phyloP scores from a whole-genome alignment of 2,797 vertebrate genomes.

The Cryptoblepharus egeriae region DNA sequence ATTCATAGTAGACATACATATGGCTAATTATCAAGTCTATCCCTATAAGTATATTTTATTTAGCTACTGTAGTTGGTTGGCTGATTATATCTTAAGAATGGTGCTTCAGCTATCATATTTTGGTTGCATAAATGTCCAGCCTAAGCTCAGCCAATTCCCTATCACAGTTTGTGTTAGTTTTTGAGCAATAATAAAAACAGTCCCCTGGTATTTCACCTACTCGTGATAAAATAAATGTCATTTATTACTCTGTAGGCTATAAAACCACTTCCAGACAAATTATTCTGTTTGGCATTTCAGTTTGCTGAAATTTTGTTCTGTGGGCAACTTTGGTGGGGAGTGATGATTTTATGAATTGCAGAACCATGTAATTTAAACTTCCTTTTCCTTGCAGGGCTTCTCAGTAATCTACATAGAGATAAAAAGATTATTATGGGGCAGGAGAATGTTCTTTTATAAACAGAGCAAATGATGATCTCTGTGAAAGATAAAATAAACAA shows the following conservation, averaged over 20 bases:
- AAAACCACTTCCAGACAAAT: not conserved
- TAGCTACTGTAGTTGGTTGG: too few species aligned
- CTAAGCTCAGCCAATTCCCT: not conserved
- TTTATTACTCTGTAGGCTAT: not conserved
- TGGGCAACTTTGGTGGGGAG: not conserved
- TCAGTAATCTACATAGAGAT: not conserved
- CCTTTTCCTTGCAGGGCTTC: not conserved
- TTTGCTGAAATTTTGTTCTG: not conserved
- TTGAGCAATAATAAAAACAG: not conserved
- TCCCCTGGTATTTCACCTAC: not conserved
- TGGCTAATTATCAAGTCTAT: too few species aligned
- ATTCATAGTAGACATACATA: too few species aligned
- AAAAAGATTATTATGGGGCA: not conserved
- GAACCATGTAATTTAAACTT: not conserved
- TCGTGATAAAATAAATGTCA: not conserved
- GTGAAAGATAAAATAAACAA: slow-evolving; percentile 14
- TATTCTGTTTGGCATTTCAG: not conserved
- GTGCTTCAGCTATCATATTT: too few species aligned
- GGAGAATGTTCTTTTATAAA: not conserved
- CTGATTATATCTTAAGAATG: too few species aligned
- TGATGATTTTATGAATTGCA: fast-evolving
- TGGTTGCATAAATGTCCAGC: not conserved
- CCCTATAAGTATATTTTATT: too few species aligned
- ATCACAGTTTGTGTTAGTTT: not conserved
- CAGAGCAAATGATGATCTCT: not conserved